Conservation (phyloP, 2,888 invertebrate genomes). For the Acronicta psi region DNA sequence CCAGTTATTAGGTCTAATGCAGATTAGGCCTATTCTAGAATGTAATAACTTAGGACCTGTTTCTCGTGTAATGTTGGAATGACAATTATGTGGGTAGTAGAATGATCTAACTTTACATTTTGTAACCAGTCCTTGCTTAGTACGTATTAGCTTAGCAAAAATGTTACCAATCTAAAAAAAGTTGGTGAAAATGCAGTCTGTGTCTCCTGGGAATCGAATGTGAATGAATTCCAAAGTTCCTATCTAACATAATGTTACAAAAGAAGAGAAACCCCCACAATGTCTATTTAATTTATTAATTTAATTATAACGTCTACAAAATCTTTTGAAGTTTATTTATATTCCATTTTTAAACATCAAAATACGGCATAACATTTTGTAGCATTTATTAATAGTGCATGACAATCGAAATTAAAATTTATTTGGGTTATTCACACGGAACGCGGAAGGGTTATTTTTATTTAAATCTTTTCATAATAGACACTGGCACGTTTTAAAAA, state of each 20-base stretch:
- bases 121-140: constrained; percentile 2
- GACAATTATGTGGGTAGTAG: constrained; percentile 20
- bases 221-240: too few species aligned
- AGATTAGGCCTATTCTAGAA: constrained; percentile 17
- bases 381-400: constrained; percentile 28
- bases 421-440: background rate
- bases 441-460: constrained; percentile 26
- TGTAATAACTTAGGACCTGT: constrained; percentile 34
- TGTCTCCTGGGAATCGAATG: too few species aligned
- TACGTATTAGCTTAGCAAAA: constrained; percentile 9
- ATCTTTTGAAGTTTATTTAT: constrained; percentile 6
- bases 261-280: too few species aligned
- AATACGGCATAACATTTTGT: too few species aligned
- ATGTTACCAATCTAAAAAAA: too few species aligned
- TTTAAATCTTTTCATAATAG: background rate
- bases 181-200: too few species aligned
- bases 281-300: too few species aligned
- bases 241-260: too few species aligned
- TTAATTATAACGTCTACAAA: too few species aligned
- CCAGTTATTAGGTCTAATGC: constrained; percentile 16
- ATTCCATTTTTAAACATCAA: too few species aligned
- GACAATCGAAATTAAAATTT: constrained; percentile 9
- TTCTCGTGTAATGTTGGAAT: constrained; percentile 17
- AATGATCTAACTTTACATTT: constrained; percentile 13
- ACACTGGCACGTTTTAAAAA: background rate